Conservation (phyloP, 2,113 vertebrate genomes). For the Bubo blakistoni region DNA sequence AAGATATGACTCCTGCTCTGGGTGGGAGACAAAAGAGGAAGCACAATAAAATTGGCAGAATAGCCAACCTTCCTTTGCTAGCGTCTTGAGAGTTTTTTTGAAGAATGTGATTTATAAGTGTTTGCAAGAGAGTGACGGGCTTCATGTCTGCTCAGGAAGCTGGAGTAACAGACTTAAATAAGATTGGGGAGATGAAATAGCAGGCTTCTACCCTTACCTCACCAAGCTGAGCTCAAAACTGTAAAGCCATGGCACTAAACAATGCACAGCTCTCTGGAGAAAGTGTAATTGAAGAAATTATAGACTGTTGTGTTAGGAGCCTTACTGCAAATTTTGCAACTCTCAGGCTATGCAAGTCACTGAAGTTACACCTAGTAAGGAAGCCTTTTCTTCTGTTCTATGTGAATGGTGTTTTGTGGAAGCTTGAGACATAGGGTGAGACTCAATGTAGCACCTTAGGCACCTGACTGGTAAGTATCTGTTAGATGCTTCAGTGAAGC, state of each 20-base stretch:
- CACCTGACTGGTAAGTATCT: background rate
- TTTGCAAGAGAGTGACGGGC: background rate
- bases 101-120: background rate
- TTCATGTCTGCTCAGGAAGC: background rate
- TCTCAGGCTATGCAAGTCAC: background rate
- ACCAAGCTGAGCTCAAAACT: background rate
- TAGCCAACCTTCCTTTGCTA: background rate
- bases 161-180: background rate
- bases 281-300: background rate
- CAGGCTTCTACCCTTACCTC: background rate
- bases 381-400: background rate
- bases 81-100: background rate
- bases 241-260: background rate
- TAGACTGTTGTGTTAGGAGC: background rate
- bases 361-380: background rate
- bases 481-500: background rate
- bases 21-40: background rate
- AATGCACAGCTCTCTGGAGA: background rate
- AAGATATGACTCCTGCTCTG: background rate
- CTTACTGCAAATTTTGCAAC: background rate
- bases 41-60: background rate
- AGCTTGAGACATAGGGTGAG: background rate
- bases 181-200: background rate
- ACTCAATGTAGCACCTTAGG: background rate
- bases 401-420: background rate